A percentile compares a stretch with the other conserved stretches of the same genome.
Conservation (phyloP, 2,113 vertebrate genomes). For the Elaphurus davidianus region DNA sequence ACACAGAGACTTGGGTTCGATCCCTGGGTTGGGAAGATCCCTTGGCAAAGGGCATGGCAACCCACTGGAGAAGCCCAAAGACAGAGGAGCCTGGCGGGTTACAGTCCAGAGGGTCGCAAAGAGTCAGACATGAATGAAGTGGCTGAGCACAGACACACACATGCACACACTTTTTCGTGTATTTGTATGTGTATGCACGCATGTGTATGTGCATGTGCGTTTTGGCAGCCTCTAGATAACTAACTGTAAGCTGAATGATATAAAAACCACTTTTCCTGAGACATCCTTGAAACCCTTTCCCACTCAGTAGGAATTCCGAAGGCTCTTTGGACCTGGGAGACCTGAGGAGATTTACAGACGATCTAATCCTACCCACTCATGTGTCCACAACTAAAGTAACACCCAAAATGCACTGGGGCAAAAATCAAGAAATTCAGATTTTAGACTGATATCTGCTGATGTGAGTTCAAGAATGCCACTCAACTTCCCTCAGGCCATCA, state of each 20-base stretch:
- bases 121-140: not conserved
- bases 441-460: not conserved
- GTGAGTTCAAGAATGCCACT: not conserved
- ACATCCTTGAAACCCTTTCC: not conserved
- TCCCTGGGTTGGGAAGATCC: not conserved
- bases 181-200: no score
- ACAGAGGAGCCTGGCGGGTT: not conserved
- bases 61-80: not conserved
- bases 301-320: not conserved
- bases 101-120: not conserved
- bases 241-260: not conserved
- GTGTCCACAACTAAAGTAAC: not conserved
- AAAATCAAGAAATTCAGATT: not conserved
- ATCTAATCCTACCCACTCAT: not conserved
- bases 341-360: not conserved
- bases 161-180: not conserved
- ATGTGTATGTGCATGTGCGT: no score
- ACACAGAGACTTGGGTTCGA: not conserved
- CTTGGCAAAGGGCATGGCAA: not conserved
- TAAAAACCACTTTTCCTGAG: not conserved
- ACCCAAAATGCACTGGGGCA: not conserved
- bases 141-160: not conserved
- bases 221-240: not conserved
- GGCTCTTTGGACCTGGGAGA: not conserved
- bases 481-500: not conserved